Evolutionary conservation across 2,888 invertebrate species (phyloP), one percentile per base, ranked within the genome.

Genomic region (Drosophila austrosaltans): DNA sequence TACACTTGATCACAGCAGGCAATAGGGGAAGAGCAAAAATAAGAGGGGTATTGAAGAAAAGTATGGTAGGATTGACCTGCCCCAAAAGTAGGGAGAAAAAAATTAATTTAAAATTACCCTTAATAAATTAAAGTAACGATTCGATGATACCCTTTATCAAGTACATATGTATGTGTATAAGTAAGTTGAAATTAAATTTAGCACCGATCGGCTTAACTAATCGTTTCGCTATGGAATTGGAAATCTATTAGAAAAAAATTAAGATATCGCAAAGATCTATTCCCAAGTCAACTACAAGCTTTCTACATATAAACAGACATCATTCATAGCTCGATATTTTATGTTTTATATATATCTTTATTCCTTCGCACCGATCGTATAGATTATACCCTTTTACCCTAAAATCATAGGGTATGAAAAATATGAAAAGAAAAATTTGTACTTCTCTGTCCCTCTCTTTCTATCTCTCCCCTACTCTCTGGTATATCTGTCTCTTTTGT

Each of bases 1-100:
- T 48, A 48, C 48, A 48, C 25, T 25, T 48, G 48, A 48, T 48
- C 48, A 4, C 12, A 72, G 64, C 54, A 56, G 75, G 60, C 67
- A 69, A 62, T 60, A 63, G 72, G 57, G 67, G 70, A 6, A n/a
- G 25, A 10, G 28, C 30, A 28, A 28, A 20, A 12, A 16, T 2
- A 1, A 53, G 7, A 8, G n/a, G 30, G 54, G 16, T n/a, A 44
- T 44, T 30, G 30, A 16, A 42, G 42, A 48, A 53, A 6, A n/a
- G 22, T 8, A 48, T 12, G 22, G 22, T 48, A 48, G 48, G 48
- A 48, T 48, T 48, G 48, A 48, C 48, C 48, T 48, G 48, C 48
- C 48, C 48, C 48, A 48, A 48, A 48, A 30, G 30, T 54, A 54
- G 30, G 16, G 16, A 22, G 25, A 53, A 53, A 25, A 25, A 28